Base-by-base conservation (phyloP, 2,888 invertebrate genomes). In the Oscheius sp. region DNA sequence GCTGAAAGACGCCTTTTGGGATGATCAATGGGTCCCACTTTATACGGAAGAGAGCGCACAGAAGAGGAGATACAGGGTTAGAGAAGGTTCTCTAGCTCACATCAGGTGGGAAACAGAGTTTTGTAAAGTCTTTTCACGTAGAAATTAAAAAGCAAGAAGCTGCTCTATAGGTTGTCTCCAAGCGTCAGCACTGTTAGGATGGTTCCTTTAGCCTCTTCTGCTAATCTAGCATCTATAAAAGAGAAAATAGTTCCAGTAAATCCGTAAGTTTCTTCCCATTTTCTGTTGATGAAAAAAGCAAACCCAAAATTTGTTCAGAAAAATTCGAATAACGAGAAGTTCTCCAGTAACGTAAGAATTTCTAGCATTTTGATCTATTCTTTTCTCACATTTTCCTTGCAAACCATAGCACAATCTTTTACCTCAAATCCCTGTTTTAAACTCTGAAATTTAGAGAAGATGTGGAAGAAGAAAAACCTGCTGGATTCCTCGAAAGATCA, bases 1-100 rank as follows among this genome's bases (percentile, higher is more conserved):
- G 53, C 69, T 70, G 57, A 76, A 76, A 34, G 81, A 81, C 64
- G 71, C 69, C 8, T 81, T 81, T 66, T 81, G 81, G 81, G 79
- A 81, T 42, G 75, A 78, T 20, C 70, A 75, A 12, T 81, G 81
- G 81, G 75, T 76, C 20, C 81, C 81, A 34, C 48, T 78, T 61
- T 76, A 75, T 61, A 76, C 80, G 5, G 76, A 75, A 57, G 74
- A 72, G 25, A 75, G 74, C 48, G 75, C 78, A 5, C 75, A 74
- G 12, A 74, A 76, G 61, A 73, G 71, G 33, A 52, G 71, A 46
- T 74, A 78, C 55, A 68, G 74, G 10, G 58, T 50, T 12, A 46
- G 71, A 39, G 73, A 78, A 39, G 78, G 75, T 64, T 78, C 78
- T 3, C 63, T 80, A 65, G 74, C 76, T 17, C 71, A 75, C 53